Evolutionary conservation across 2,888 invertebrate genomes (phyloP), one percentile per base, ranked within the genome.

Genomic region (Crossocerus cetratus): DNA sequence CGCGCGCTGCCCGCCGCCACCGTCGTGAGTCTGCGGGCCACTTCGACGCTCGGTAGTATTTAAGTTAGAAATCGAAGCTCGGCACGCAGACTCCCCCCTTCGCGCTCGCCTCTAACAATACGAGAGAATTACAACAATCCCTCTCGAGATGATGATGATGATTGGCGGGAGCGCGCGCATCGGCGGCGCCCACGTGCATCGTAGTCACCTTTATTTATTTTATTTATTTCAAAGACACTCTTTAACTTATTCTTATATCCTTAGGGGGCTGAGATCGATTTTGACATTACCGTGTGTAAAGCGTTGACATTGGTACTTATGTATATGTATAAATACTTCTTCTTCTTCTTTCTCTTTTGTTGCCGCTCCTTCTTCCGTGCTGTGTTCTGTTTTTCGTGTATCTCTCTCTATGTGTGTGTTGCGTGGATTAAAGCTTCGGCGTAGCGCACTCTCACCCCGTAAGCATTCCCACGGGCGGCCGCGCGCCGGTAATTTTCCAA

Each of bases 191-290:
- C 60, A 32, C 53, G 70, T 72, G 64, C 62, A 57, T 60, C 65
- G 67, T 70, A 79, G 74, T 63, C 57, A 56, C 68, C 49, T 66
- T 74, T 65, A 74, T 67, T 78, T 67, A 77, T 76, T 82, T 76
- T 59, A 70, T 77, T 79, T 72, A 65, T 72, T 66, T 62, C 49
- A 67, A 55, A 65, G 59, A 67, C 43, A 55, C 63, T 53, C 49
- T 49, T 49, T 42, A 54, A 75, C 44, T 65, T 71, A 65, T 71
- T 77, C 32, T 32, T 32, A 32, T 32, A 32, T 32, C 23, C 59
- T 59, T 67, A 72, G 62, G 57, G 62, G 55, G 53, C 56, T 56
- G 55, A 65, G 43, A 43, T 49, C 13, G 49, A 63, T 55, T n/a
- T n/a, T 32, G 32, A 32, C 8, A 32, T 32, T 32, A 32, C 32